A percentile compares a stretch with the other conserved stretches of the same genome.
Conservation (phyloP, 2,888 invertebrate genomes). For the Anodontia alba region DNA sequence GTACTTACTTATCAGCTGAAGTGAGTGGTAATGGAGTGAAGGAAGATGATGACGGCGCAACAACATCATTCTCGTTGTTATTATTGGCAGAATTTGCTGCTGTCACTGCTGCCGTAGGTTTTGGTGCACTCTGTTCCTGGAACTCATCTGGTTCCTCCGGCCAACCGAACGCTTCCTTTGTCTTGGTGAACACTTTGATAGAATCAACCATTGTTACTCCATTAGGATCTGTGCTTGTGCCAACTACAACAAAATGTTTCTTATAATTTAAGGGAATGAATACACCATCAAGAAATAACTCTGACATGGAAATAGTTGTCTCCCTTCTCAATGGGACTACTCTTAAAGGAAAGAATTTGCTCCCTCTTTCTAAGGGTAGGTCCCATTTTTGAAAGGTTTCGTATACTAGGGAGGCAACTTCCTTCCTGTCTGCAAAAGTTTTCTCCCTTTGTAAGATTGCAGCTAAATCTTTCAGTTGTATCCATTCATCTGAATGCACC, state of each 20-base stretch:
- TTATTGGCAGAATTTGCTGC: constrained; percentile 34
- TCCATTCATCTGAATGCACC: no score
- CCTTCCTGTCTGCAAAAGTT: no score
- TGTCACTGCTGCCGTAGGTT: constrained; percentile 35
- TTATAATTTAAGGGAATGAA: background rate
- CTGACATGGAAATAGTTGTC: no score
- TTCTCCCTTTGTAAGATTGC: no score
- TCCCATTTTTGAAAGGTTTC: no score
- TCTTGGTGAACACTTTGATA: constrained; percentile 97
- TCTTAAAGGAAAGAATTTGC: no score
- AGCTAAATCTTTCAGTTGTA: no score
- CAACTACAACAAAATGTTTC: constrained; percentile 83
- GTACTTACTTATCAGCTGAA: constrained; percentile 87
- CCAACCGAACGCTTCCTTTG: constrained; percentile 98
- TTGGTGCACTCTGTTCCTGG: constrained; percentile 69
- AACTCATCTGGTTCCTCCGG: constrained; percentile 96
- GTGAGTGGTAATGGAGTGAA: constrained; percentile 86
- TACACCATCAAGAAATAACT: no score
- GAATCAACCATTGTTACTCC: constrained; percentile 97
- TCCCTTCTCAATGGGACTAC: no score
- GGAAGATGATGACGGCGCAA: constrained; percentile 36
- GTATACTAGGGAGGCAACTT: background rate
- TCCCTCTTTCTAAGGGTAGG: no score
- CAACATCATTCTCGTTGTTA: constrained; percentile 59
- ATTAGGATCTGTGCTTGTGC: constrained; percentile 87